phyloP scores from a whole-genome alignment of 2,888 invertebrate genomes.

The Eupelmus urozonus region DNA sequence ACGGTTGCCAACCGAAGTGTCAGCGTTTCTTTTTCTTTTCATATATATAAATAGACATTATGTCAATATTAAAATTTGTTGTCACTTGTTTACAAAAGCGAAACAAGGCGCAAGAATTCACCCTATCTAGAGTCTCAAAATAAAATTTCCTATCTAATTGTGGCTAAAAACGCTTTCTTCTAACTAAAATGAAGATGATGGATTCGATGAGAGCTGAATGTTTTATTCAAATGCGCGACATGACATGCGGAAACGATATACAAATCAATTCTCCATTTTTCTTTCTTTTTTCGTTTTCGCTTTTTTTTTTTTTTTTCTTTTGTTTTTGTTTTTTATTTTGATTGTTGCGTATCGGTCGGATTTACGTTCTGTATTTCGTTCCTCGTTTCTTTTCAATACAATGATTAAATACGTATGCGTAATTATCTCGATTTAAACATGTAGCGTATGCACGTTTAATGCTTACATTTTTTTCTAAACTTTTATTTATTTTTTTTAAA shows the following conservation, averaged over 20 bases:
- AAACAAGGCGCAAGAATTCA: conserved; percentile 73
- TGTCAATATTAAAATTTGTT: conserved; percentile 69
- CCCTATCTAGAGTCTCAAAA: conserved; percentile 73
- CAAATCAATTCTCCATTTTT: conserved; percentile 50
- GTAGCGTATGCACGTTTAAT: conserved; percentile 42
- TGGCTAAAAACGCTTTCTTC: conserved; percentile 69
- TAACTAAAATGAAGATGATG: conserved; percentile 68
- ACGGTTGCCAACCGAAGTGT: conserved; percentile 64
- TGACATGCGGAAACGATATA: conserved; percentile 56
- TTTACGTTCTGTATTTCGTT: conserved; percentile 57
- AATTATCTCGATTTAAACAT: conserved; percentile 43
- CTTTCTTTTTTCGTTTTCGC: conserved; percentile 15
- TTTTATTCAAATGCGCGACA: conserved; percentile 56
- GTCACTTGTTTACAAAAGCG: conserved; percentile 72
- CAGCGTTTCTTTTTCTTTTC: conserved; percentile 57
- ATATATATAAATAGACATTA: conserved; percentile 72
- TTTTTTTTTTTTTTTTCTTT: conserved; percentile 40
- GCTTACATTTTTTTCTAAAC: conserved; percentile 44
- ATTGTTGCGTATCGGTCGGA: conserved; percentile 49
- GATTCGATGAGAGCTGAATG: conserved; percentile 52
- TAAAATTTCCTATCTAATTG: conserved; percentile 76
- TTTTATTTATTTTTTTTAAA: conserved; percentile 42
- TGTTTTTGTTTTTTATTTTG: conserved; percentile 41
- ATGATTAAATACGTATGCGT: conserved; percentile 49
- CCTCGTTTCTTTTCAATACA: conserved; percentile 44